Evolutionary conservation across 2,888 invertebrate species (phyloP), one percentile per base, ranked within the genome.

Genomic region (Chironomus tentans): DNA sequence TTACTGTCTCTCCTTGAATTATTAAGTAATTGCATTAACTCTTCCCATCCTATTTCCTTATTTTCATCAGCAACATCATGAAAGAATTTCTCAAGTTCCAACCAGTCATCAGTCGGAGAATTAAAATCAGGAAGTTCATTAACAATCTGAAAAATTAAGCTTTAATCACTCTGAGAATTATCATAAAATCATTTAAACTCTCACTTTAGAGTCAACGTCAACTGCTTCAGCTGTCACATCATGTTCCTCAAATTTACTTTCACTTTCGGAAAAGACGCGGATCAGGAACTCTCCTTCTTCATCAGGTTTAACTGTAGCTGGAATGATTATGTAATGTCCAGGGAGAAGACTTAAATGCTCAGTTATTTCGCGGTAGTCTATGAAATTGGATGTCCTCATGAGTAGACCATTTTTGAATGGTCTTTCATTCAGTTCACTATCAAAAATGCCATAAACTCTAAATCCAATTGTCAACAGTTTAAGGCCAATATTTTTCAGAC

Each of bases 401-500:
- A 93, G 91, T 0, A 94, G 94, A 0, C 94, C 92, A 82, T 95
- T 96, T 79, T 94, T 93, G 77, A 94, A 87, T 10, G 88, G 96
- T 85, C 88, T 92, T 79, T 88, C 92, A 69, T 87, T 82, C 77
- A 87, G 83, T 77, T 90, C 89, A 2, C 91, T 89, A 80, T 91
- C 86, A 7, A 88, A 85, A 82, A 95, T 90, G 78, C 92, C 90
- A 85, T 98, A 99, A 79, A 98, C 89, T 10, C 95, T 95, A 85
- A 97, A 99, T 76, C 98, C 98, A 78, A 98, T 93, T 24, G 98
- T 95, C 24, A 98, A 88, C 81, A 95, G 92, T 82, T 98, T 98
- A 61, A 92, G 89, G 0, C 97, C 98, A 82, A 92, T 91, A 82
- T 92, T 91, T 2, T 94, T 89, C 80, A 94, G 90, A 5, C 94